Evolutionary conservation across 2,113 vertebrate species (phyloP), one percentile per base, ranked within the genome.

Genomic region (Uria lomvia): DNA sequence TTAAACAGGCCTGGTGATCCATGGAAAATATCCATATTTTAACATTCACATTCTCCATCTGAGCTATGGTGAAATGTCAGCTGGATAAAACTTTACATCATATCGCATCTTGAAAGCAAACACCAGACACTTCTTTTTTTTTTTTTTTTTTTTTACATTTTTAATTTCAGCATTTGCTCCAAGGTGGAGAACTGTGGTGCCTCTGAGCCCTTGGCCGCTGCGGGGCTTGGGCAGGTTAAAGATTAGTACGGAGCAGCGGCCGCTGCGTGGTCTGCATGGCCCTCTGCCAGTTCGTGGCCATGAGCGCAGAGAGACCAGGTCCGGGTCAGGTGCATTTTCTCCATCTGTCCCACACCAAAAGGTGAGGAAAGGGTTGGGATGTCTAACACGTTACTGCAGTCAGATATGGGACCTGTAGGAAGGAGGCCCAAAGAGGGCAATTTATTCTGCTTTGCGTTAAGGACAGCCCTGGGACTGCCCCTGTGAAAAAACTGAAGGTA

Each of bases 1-100:
- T 86, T 81, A 76, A 67, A 75, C 55, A 40, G 12, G 32, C 29
- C 47, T 96, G 56, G 60, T 91, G 83, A 88, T 87, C 95, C 82
- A 74, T 92, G 67, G 90, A 90, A 86, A 94, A 84, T 52, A 92
- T 59, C 65, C 42, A 38, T 83, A 76, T 66, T 84, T 87, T 81
- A 97, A 24, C 58, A 88, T 90, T 93, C 58, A 19, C 13, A n/a
- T 83, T 70, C 50, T 94, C 15, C 29, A 27, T 36, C 3, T 0
- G 5, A 80, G n/a, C 27, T 66, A 23, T 2, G 1, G 17, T 40
- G 26, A 94, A 97, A 95, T 81, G 88, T 92, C 90, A 90, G 14
- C 40, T 65, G 45, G 17, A 82, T 18, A 88, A 91, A 92, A 70
- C 5, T 77, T 79, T 22, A 67, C 40, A 82, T 12, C 40, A 72